A percentile compares a stretch with the other conserved stretches of the same genome.
phyloP scores from a whole-genome alignment of 2,888 invertebrate species.

The Dasypogon diadema region DNA sequence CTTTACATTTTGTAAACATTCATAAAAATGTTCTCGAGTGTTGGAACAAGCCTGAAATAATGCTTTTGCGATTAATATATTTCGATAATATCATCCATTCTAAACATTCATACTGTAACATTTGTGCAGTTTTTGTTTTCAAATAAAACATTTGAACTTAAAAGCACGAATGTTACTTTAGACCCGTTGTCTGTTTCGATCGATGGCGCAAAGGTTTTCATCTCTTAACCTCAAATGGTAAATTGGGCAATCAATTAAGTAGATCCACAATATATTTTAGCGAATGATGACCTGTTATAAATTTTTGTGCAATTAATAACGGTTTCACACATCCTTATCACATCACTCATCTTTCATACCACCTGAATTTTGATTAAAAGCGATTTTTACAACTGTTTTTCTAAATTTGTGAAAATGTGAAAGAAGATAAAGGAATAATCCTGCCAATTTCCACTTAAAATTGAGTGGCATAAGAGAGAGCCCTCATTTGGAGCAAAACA shows the following conservation, averaged over 20 bases:
- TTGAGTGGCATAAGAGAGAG: too few species aligned
- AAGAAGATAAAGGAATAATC: too few species aligned
- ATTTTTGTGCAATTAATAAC: slow-evolving; percentile 54
- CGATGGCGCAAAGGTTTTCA: slow-evolving; percentile 33
- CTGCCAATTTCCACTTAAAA: too few species aligned
- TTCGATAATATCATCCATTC: slow-evolving; percentile 61
- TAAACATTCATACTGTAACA: slow-evolving; percentile 59
- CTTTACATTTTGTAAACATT: slow-evolving; percentile 53
- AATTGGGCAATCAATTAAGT: slow-evolving; percentile 2
- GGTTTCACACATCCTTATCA: slow-evolving; percentile 49
- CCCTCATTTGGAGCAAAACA: too few species aligned
- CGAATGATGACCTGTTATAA: slow-evolving; percentile 55
- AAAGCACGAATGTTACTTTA: slow-evolving; percentile 52
- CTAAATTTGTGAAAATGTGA: too few species aligned
- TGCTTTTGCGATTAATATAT: slow-evolving; percentile 63
- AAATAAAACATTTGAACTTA: background rate
- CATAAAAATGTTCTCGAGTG: slow-evolving; percentile 57
- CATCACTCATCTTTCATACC: slow-evolving; percentile 45
- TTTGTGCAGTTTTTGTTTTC: slow-evolving; percentile 43
- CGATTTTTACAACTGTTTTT: slow-evolving; percentile 16
- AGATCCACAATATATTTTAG: slow-evolving; percentile 6
- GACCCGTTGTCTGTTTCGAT: slow-evolving; percentile 56
- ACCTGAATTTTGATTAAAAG: background rate
- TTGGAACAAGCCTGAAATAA: slow-evolving; percentile 61
- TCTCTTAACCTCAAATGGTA: slow-evolving; percentile 27